A percentile compares a stretch with the other conserved stretches of the same genome.
Evolutionary conservation across 2,888 invertebrate species (phyloP).

Genomic region (Ecliptopera silaceata): DNA sequence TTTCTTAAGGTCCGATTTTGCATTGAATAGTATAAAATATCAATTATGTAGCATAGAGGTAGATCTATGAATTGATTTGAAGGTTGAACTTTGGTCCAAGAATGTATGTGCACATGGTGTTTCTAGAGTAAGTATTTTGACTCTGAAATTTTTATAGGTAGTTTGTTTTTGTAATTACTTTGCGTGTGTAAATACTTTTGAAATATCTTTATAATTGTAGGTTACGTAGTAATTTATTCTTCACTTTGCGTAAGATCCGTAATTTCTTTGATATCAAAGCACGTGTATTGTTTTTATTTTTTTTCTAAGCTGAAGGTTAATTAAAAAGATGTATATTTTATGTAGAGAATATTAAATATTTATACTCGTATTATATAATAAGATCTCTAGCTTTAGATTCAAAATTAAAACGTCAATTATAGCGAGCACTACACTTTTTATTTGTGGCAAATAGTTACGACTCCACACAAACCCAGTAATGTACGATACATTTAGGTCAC

Average conservation of each 20-base stretch:
- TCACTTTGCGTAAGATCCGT: neutral
- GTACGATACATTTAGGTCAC: neutral
- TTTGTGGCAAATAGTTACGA: neutral
- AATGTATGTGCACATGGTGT: constrained; percentile 78
- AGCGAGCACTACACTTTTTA: neutral
- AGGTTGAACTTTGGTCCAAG: constrained; percentile 83
- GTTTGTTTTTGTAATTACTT: neutral
- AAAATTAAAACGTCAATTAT: neutral
- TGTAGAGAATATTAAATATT: too few relatives aligned
- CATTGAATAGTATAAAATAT: constrained; percentile 33
- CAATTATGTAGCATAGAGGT: constrained; percentile 43
- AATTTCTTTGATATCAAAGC: neutral
- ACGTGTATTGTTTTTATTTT: neutral
- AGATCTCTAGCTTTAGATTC: too few relatives aligned
- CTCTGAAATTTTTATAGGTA: constrained; percentile 29
- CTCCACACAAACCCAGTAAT: neutral
- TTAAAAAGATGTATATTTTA: too few relatives aligned
- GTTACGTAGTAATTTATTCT: constrained; percentile 4
- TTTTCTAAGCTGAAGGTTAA: neutral
- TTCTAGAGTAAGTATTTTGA: constrained; percentile 58
- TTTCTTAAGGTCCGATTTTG: constrained; percentile 40
- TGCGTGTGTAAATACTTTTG: constrained; percentile 29
- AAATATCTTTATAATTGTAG: constrained; percentile 2
- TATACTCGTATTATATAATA: too few relatives aligned
- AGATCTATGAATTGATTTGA: constrained; percentile 64